Conservation (phyloP, 2,797 vertebrate genomes). For the Leucoraja ocellata region DNA sequence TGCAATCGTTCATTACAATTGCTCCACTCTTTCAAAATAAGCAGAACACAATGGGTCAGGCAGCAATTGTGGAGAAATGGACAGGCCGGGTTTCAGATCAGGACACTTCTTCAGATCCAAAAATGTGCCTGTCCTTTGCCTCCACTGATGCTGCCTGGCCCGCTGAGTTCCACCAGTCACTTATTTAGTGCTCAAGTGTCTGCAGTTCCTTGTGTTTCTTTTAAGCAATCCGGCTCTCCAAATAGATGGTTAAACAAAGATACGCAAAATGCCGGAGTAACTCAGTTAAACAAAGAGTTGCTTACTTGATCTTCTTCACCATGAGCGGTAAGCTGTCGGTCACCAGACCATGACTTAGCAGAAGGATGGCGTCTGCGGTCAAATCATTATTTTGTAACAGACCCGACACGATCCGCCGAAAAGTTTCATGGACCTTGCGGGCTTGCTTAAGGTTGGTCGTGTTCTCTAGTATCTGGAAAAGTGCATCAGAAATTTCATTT, state of each 20-base stretch:
- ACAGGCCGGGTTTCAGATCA: no score
- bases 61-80: no score
- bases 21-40: no score
- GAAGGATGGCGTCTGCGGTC: conserved; percentile 69
- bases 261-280: no score
- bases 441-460: conserved; percentile 79
- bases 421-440: conserved; percentile 73
- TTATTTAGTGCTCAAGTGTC: no score
- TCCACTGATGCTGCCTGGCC: no score
- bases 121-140: no score
- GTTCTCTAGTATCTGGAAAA: conserved; percentile 73
- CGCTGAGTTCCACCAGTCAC: no score
- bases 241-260: neutral
- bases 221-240: neutral
- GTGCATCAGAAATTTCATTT: neutral
- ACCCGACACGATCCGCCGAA: conserved; percentile 75
- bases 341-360: conserved; percentile 84
- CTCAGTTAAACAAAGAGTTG: neutral
- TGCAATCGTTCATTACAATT: no score
- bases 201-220: no score
- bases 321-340: conserved; percentile 87
- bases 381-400: conserved; percentile 76
- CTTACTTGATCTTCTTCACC: conserved; percentile 80
- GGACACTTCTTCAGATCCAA: no score
- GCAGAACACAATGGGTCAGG: no score